Conservation (phyloP, 1,140 invertebrate species). For the Drosophila sechellia region DNA sequence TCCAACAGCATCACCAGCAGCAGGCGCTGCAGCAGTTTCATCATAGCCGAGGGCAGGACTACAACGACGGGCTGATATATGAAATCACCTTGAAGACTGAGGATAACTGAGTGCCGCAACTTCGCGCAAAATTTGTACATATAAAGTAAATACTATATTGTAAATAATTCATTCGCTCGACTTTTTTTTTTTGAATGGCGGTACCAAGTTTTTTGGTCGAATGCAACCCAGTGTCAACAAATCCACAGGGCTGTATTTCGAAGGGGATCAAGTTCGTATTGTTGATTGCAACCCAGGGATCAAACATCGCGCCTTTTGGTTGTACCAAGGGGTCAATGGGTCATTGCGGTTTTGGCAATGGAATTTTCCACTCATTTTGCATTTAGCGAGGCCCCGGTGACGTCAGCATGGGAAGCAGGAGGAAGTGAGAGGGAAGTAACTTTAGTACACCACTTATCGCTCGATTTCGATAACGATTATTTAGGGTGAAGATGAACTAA, state of each 20-base stretch:
- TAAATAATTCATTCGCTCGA: not conserved
- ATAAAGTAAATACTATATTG: not conserved
- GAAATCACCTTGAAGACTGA: conserved; percentile 77
- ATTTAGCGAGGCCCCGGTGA: conserved; percentile 18
- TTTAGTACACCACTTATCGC: not conserved
- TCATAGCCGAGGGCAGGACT: conserved; percentile 16
- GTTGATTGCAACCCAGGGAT: conserved; percentile 12
- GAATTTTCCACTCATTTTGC: conserved; percentile 30
- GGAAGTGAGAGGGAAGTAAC: conserved; percentile 6
- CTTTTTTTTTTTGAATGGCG: conserved; percentile 2
- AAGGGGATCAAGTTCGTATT: conserved; percentile 4
- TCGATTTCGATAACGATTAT: conserved; percentile 13
- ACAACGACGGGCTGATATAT: conserved; percentile 65
- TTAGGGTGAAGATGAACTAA: not conserved
- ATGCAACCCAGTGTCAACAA: conserved; percentile 16
- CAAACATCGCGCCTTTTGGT: not conserved
- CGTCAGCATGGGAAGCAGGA: conserved; percentile 14
- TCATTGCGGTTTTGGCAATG: conserved; percentile 4
- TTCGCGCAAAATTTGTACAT: conserved; percentile 20
- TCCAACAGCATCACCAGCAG: conserved; percentile 25
- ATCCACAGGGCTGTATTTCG: conserved; percentile 28
- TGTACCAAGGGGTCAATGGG: not conserved
- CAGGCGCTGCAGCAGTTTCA: conserved; percentile 4
- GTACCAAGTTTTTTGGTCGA: conserved; percentile 5
- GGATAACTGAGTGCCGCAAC: conserved; percentile 52